Conservation (phyloP, 2,888 invertebrate genomes). For the Mythimna ferrago region DNA sequence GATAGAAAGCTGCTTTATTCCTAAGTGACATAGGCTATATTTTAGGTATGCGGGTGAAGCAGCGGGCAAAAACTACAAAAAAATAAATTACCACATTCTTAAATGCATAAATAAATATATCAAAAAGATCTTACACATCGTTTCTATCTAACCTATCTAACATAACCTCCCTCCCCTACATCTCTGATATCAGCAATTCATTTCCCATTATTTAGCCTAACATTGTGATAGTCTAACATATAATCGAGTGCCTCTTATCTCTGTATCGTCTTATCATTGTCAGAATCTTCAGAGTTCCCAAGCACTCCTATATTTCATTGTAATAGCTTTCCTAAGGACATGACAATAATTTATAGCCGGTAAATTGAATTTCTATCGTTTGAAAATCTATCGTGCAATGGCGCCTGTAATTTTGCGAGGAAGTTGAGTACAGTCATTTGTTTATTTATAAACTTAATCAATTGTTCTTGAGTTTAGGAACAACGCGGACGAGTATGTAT, state of each 20-base stretch:
- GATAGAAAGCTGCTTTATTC: no score
- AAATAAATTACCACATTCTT: no score
- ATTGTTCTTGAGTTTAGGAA: neutral
- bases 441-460: conserved; percentile 54
- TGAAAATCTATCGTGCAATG: conserved; percentile 73
- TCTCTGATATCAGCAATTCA: neutral
- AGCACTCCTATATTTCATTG: conserved; percentile 72
- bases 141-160: neutral
- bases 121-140: neutral
- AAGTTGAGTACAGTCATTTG: conserved; percentile 59
- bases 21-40: no score
- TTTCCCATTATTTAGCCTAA: conserved; percentile 3
- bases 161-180: neutral
- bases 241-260: conserved; percentile 47
- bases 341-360: conserved; percentile 73
- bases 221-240: conserved; percentile 19
- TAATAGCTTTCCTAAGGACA: conserved; percentile 71
- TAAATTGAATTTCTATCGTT: conserved; percentile 76
- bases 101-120: no score
- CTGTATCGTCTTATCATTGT: conserved; percentile 63
- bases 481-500: neutral
- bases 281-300: conserved; percentile 65
- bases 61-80: no score
- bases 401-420: conserved; percentile 67
- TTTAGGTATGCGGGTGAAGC: no score